Evolutionary conservation across 2,797 vertebrate genomes (phyloP), one percentile per base, ranked within the genome.

Genomic region (Capromys pilorides): DNA sequence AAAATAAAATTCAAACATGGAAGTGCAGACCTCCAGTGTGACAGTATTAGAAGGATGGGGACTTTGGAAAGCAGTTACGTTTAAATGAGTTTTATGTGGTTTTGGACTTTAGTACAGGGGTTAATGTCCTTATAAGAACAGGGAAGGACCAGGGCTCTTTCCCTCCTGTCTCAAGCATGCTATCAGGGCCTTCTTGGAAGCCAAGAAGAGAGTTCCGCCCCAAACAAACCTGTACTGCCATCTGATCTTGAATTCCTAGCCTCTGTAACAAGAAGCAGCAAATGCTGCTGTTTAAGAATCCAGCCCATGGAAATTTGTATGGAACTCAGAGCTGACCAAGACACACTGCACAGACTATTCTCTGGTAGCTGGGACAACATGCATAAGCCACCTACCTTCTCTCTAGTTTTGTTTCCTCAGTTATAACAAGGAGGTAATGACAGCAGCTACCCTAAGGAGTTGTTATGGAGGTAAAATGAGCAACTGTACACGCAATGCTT

Each of bases 101-200:
- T 54, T 64, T 5, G 1, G 0, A 2, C 5, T 22, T 41, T 10
- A 16, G 9, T 1, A 45, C 45, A 26, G 51, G 33, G 39, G 64
- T 80, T 71, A 19, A 39, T 51, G 33, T 75, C 12, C 51, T 73
- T 14, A 28, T 19, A 81, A 64, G 57, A 45, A 88, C 6, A 75
- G 8, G n/a, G 49, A 66, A 36, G 80, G 24, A 88, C 8, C 39
- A 54, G 51, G 54, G 22, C 31, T 51, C 21, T 64, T 54, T 84
- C 26, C 62, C 19, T 41, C 10, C 16, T 19, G 9, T 16, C 33
- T 1, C 4, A 14, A 89, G 22, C 57, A 61, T 16, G 71, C 41
- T 49, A 8, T 0, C 1, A 92, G 77, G 14, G 0, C 0, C 6
- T 51, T 13, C 1, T 51, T 22, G 9, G 21, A 62, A 90, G 26